Evolutionary conservation across 1,140 invertebrate species (phyloP).

Genomic region (Euwallacea fornicatus): DNA sequence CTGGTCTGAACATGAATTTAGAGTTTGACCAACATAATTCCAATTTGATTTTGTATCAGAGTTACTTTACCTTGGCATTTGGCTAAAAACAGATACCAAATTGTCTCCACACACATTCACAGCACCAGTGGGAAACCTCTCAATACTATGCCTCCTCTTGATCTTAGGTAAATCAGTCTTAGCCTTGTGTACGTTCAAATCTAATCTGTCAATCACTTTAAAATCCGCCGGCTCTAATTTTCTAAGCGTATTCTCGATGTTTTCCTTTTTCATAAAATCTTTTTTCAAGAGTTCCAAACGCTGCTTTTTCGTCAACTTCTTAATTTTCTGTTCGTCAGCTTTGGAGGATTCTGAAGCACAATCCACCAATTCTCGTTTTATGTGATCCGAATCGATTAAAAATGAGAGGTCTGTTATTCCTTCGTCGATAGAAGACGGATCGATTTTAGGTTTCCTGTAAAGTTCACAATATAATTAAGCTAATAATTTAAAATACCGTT

Average conservation of each 20-base stretch:
- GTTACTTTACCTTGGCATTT: constrained; percentile 38
- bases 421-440: constrained; percentile 44
- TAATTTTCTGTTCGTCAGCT: constrained; percentile 25
- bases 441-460: constrained; percentile 41
- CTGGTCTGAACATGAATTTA: too few relatives aligned
- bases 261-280: constrained; percentile 46
- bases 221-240: constrained; percentile 42
- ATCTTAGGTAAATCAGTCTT: constrained; percentile 40
- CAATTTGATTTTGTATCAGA: too few relatives aligned
- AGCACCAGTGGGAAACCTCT: constrained; percentile 47
- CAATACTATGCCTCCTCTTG: constrained; percentile 51
- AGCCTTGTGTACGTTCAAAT: constrained; percentile 49
- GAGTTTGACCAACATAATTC: too few relatives aligned
- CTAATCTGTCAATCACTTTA: constrained; percentile 50
- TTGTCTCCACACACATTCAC: constrained; percentile 34
- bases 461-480: too few relatives aligned
- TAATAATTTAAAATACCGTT: too few relatives aligned
- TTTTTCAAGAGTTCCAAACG: constrained; percentile 39
- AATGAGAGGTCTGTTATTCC: constrained; percentile 47
- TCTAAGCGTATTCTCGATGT: constrained; percentile 46
- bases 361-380: constrained; percentile 43
- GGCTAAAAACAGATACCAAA: constrained; percentile 39
- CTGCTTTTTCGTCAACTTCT: constrained; percentile 43
- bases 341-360: constrained; percentile 38
- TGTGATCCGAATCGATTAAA: constrained; percentile 43